Percentiles rank a stretch among this genome's conserved stretches.
phyloP scores from a whole-genome alignment of 1,140 invertebrate genomes.

The Drosophila insularis region DNA sequence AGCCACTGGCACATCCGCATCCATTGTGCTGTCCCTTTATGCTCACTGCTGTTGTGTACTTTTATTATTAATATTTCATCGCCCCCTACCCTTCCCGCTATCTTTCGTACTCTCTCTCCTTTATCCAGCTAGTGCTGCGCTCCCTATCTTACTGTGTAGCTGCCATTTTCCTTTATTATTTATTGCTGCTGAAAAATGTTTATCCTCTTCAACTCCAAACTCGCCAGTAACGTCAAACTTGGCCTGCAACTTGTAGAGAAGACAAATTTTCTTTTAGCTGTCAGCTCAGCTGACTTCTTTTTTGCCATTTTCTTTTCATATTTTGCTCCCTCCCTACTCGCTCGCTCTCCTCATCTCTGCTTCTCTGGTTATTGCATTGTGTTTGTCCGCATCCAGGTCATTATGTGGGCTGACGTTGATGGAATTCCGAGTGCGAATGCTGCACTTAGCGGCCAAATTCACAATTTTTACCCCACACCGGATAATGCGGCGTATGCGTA shows the following conservation, averaged over 20 bases:
- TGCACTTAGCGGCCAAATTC: conserved; percentile 66
- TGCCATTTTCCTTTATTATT: conserved; percentile 63
- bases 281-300: conserved; percentile 33
- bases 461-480: conserved; percentile 36
- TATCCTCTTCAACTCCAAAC: conserved; percentile 65
- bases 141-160: background rate
- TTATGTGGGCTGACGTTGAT: conserved; percentile 77
- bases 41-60: conserved; percentile 67
- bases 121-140: no score
- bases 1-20: conserved; percentile 37
- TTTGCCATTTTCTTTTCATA: background rate
- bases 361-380: conserved; percentile 26
- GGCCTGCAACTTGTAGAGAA: conserved; percentile 72
- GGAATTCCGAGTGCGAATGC: conserved; percentile 56
- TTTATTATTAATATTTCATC: conserved; percentile 76
- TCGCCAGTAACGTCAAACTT: conserved; percentile 53
- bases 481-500: conserved; percentile 71
- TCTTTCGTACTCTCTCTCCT: background rate
- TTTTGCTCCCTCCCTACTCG: conserved; percentile 19
- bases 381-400: conserved; percentile 56
- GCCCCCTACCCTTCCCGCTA: conserved; percentile 7
- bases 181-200: conserved; percentile 80
- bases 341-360: conserved; percentile 8
- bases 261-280: conserved; percentile 68
- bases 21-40: conserved; percentile 58